phyloP scores from a whole-genome alignment of 2,888 invertebrate genomes.

The Taphrorychus bicolor region DNA sequence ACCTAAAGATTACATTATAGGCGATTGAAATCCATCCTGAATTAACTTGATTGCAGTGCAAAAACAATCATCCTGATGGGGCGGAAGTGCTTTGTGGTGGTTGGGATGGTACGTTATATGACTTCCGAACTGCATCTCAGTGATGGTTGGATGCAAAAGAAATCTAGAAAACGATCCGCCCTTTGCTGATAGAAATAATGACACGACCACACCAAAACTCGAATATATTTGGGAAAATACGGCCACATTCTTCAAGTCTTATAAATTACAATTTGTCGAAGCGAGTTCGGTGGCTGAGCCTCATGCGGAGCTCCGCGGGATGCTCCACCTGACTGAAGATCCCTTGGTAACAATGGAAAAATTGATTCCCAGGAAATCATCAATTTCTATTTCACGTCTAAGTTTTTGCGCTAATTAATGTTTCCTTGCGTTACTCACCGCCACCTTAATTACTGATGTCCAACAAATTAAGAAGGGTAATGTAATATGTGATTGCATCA shows the following conservation, averaged over 20 bases:
- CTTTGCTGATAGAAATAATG: neutral
- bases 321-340: constrained; percentile 52
- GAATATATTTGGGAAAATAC: constrained; percentile 53
- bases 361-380: constrained; percentile 54
- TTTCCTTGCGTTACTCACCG: too few species aligned
- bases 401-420: neutral
- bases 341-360: constrained; percentile 51
- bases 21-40: too few species aligned
- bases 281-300: constrained; percentile 55
- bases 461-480: too few species aligned
- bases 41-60: too few species aligned
- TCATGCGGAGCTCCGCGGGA: constrained; percentile 56
- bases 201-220: constrained; percentile 54
- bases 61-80: too few species aligned
- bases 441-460: too few species aligned
- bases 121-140: too few species aligned
- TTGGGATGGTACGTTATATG: too few species aligned
- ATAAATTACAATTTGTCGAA: constrained; percentile 62
- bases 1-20: too few species aligned
- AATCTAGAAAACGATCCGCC: too few species aligned
- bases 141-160: too few species aligned
- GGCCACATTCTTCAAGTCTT: constrained; percentile 41
- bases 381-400: constrained; percentile 45
- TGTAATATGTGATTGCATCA: neutral
- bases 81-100: too few species aligned